Evolutionary conservation across 1,140 invertebrate genomes (phyloP), one percentile per base, ranked within the genome.

Genomic region (Copidosoma floridanum): DNA sequence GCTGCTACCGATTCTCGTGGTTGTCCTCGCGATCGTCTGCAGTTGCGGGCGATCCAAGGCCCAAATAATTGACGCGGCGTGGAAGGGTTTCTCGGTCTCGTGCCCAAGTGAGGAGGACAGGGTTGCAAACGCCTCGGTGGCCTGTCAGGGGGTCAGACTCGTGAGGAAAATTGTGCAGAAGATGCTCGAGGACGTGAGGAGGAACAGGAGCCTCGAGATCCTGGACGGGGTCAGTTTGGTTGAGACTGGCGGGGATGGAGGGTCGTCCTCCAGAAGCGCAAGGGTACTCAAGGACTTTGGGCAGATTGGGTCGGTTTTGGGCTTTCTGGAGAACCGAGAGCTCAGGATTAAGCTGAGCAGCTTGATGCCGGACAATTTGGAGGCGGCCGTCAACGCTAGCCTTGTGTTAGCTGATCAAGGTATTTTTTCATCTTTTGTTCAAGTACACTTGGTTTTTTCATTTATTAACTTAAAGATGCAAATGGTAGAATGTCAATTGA

Each of bases 271-370:
- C 44, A 80, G 82, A 29, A 72, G 62, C 24, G 78, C 78, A 0
- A 75, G 82, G 23, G 75, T 77, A 7, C 68, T 82, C 6, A 83
- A 84, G 14, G 82, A 83, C 56, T 76, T 78, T 20, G 82, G 81
- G 1, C 65, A 82, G 0, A 61, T 88, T 24, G 84, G 80, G 1
- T 79, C 82, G 1, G 70, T 90, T 38, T 78, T 88, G 16, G 83
- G 83, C 53, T 90, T 90, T 65, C 68, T 90, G 2, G 82, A 86
- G 61, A 85, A 79, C 8, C 85, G 89, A 65, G 89, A 91, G 65
- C 68, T 91, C 1, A 82, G 87, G 64, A 84, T 91, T 4, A 88
- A 84, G 61, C 72, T 91, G 43, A 84, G 84, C 0, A 88, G 85
- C 68, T 74, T 91, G 41, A 41, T 78, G 10, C 77, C 78, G 1